Base-by-base conservation (phyloP, 2,113 vertebrate species). In the Aviceda subcristata region DNA sequence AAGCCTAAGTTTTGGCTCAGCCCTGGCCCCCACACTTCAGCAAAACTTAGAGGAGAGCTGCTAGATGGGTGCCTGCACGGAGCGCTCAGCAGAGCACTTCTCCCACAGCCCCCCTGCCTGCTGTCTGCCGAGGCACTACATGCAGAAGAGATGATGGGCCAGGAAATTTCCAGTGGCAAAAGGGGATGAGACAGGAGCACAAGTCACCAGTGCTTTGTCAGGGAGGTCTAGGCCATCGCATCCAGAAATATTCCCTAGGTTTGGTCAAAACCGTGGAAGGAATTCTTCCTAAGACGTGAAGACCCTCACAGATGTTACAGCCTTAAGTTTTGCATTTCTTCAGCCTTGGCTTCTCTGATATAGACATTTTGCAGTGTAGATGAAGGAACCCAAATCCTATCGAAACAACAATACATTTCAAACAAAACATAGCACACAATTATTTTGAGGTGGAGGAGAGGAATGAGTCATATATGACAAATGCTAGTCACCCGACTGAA, bases 151-250 rank as follows among this genome's bases (percentile, higher is more conserved):
- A 18, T 14, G 7, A 53, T 5, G 15, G 24, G 17, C 6, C 24
- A 81, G 60, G 67, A 92, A 84, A 91, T 20, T 29, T 1, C 30
- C 43, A 53, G 38, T 36, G 10, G 4, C 21, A 76, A 59, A 91
- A 82, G 74, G 12, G 9, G 21, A 45, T 9, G 20, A 57, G 26
- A 46, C 6, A 77, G 68, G 6, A 57, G 17, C 7, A 73, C 6
- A 63, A 60, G 11, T 39, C 0, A 0, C 6, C 14, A 2, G 5
- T 13, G 15, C 1, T 39, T 8, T 67, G 24, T 16, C 29, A 39
- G 26, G 18, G 26, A 91, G 4, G 6, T 62, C 22, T 81, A 77
- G 32, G 29, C 17, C 15, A 57, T 18, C 14, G 20, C 76, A 7
- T 26, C 27, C 43, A 67, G 79, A 84, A 63, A 46, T 48, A 46